Evolutionary conservation across 2,888 invertebrate species (phyloP).

Genomic region (Entomobrya multifasciata): DNA sequence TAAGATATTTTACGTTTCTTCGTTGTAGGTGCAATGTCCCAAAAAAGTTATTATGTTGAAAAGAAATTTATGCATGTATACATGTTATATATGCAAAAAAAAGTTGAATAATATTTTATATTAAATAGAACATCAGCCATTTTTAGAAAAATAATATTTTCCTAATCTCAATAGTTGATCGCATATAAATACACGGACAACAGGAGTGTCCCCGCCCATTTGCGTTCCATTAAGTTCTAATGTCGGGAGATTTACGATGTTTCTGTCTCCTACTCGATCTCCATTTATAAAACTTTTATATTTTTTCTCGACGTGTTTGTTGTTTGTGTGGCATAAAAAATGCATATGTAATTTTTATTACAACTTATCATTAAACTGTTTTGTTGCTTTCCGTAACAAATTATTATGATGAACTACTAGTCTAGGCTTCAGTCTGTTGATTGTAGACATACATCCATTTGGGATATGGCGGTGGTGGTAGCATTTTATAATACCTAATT

Average conservation of each 20-base stretch:
- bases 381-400: conserved; percentile 12
- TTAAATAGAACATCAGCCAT: background rate
- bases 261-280: conserved; percentile 31
- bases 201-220: conserved; percentile 6
- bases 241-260: conserved; percentile 56
- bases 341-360: background rate
- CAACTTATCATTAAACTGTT: conserved; percentile 18
- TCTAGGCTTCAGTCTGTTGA: background rate
- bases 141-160: conserved; percentile 37
- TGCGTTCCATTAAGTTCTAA: conserved; percentile 62
- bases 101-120: no score
- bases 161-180: conserved; percentile 61
- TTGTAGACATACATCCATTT: background rate
- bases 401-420: background rate
- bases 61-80: no score
- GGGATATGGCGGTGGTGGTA: no score
- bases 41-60: no score
- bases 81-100: no score
- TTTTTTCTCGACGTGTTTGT: background rate
- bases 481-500: conserved; percentile 39
- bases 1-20: no score
- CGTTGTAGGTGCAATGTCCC: no score
- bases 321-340: background rate
- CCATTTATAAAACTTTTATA: no score
- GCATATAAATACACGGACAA: no score